phyloP scores from a whole-genome alignment of 2,113 vertebrate species.

The Zapus hudsonius region DNA sequence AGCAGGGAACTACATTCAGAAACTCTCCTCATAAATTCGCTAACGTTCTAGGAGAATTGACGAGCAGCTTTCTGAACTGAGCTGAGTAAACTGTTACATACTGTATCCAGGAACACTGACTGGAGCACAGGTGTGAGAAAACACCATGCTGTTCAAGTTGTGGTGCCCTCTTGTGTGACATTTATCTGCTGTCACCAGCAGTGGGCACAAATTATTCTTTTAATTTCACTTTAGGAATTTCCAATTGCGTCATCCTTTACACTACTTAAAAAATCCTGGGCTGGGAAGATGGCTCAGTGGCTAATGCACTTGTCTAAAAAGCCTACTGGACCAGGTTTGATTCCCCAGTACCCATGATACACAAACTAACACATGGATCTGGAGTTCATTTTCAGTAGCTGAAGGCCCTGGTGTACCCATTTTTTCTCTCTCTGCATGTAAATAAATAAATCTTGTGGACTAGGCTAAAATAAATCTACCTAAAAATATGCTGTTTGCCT shows the following conservation, averaged over 20 bases:
- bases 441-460: too few species aligned
- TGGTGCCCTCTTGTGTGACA: neutral
- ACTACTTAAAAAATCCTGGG: constrained; percentile 17
- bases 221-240: constrained; percentile 2
- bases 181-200: neutral
- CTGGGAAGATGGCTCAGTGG: too few species aligned
- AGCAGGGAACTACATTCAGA: constrained; percentile 1
- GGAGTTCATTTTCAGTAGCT: too few species aligned
- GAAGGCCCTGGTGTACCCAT: too few species aligned
- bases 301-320: too few species aligned
- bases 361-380: too few species aligned
- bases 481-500: too few species aligned
- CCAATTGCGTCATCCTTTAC: constrained; percentile 1
- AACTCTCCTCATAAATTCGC: neutral
- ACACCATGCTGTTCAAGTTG: neutral
- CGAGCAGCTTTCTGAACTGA: neutral
- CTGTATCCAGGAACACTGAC: neutral
- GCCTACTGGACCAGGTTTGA: too few species aligned
- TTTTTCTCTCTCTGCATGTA: too few species aligned
- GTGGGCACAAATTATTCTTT: neutral
- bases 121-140: neutral
- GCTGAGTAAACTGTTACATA: neutral
- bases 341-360: too few species aligned
- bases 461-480: too few species aligned
- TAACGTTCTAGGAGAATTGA: too few species aligned